Evolutionary conservation across 2,797 vertebrate species (phyloP).

Genomic region (Crenuchus spilurus): DNA sequence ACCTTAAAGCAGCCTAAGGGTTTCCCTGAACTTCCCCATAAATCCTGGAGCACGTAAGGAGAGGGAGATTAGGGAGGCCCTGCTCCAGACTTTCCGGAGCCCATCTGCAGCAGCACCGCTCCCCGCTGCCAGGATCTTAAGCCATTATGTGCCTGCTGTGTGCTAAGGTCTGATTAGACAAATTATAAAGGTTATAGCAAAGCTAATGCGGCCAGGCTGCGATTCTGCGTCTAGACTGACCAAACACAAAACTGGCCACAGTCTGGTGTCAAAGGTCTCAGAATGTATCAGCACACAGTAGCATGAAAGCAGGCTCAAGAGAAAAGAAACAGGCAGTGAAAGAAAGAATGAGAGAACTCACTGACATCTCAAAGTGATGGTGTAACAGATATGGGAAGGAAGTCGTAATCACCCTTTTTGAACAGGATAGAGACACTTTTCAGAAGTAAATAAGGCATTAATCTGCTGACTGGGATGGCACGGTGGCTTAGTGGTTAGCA

Average conservation of each 20-base stretch:
- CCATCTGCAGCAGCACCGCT: slow-evolving; percentile 20
- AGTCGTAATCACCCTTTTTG: slow-evolving; percentile 12
- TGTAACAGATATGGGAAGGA: not conserved
- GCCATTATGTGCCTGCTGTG: slow-evolving; percentile 45
- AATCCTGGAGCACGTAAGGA: slow-evolving; percentile 22
- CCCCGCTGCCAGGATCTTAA: slow-evolving; percentile 48
- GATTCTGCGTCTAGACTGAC: slow-evolving; percentile 56
- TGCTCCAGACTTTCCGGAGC: slow-evolving; percentile 9
- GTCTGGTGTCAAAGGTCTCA: slow-evolving; percentile 15
- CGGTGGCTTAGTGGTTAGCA: too few relatives aligned
- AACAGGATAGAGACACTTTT: slow-evolving; percentile 45
- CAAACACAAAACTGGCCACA: slow-evolving; percentile 6
- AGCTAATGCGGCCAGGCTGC: slow-evolving; percentile 55
- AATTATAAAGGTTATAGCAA: slow-evolving; percentile 47
- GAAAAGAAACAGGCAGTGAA: not conserved
- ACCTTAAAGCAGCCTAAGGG: slow-evolving; percentile 14
- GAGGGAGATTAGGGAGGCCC: slow-evolving; percentile 31
- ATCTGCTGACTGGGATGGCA: too few relatives aligned
- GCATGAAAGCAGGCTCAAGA: not conserved
- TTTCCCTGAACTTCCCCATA: slow-evolving; percentile 30
- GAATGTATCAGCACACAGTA: not conserved
- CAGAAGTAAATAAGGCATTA: slow-evolving; percentile 59
- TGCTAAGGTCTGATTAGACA: slow-evolving; percentile 58
- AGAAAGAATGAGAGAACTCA: too few relatives aligned
- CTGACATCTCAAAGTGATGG: too few relatives aligned